These are phyloP conservation scores for Diabrotica undecimpunctata DNA, from an alignment of 1,140 invertebrate species.

Conservation along the genomic window DNA sequence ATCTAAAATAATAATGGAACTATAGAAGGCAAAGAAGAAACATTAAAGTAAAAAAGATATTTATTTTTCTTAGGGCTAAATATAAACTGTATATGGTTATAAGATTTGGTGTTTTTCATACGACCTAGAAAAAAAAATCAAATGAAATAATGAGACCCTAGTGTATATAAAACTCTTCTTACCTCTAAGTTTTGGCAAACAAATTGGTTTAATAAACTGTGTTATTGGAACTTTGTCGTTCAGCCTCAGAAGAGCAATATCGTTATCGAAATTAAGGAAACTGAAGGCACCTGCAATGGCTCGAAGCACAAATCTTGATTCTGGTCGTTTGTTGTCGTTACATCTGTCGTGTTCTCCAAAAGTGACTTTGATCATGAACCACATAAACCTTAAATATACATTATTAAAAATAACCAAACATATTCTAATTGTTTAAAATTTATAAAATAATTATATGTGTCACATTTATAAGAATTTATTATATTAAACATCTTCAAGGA, in stretches of 20 bases:
- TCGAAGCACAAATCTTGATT: slow-evolving; percentile 71
- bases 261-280: slow-evolving; percentile 79
- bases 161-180: slow-evolving; percentile 28
- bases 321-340: slow-evolving; percentile 61
- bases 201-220: slow-evolving; percentile 72
- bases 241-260: slow-evolving; percentile 75
- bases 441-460: too few relatives aligned
- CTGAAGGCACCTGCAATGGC: slow-evolving; percentile 74
- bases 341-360: slow-evolving; percentile 82
- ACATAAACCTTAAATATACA: slow-evolving; percentile 70
- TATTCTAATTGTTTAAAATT: too few relatives aligned
- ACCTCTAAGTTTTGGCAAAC: slow-evolving; percentile 66
- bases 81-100: too few relatives aligned
- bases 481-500: too few relatives aligned
- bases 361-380: slow-evolving; percentile 85
- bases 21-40: too few relatives aligned
- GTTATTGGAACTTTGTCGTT: slow-evolving; percentile 73
- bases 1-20: too few relatives aligned
- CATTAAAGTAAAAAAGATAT: too few relatives aligned
- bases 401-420: slow-evolving; percentile 22
- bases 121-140: too few relatives aligned
- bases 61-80: too few relatives aligned
- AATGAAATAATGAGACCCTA: too few relatives aligned
- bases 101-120: too few relatives aligned
- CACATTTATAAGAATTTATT: too few relatives aligned